phyloP scores from a whole-genome alignment of 2,113 vertebrate species.

The Caranx ignobilis region DNA sequence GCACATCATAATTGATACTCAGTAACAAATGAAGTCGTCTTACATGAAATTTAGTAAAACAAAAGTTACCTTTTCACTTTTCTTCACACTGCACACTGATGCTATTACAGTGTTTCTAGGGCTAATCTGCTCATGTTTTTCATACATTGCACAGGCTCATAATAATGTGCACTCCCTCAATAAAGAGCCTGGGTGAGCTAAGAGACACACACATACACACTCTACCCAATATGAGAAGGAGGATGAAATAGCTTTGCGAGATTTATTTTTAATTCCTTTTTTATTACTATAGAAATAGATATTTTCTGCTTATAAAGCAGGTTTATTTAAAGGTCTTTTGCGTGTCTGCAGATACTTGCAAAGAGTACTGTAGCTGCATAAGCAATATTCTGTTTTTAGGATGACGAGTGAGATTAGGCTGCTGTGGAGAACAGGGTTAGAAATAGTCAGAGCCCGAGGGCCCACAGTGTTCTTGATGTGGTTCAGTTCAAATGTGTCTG shows the following conservation, averaged over 20 bases:
- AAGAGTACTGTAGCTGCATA: constrained; percentile 38
- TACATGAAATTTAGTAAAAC: constrained; percentile 4
- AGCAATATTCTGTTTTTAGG: constrained; percentile 58
- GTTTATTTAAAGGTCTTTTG: constrained; percentile 43
- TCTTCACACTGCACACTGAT: not conserved
- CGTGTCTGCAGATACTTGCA: constrained; percentile 26
- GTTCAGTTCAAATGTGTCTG: constrained; percentile 35
- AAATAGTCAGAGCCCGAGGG: constrained; percentile 27
- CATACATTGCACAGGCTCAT: constrained; percentile 28
- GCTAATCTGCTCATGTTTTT: constrained; percentile 41
- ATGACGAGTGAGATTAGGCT: constrained; percentile 36
- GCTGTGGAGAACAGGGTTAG: constrained; percentile 38
- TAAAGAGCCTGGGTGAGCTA: constrained; percentile 13
- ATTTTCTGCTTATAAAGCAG: constrained; percentile 52
- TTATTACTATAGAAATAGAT: constrained; percentile 61
- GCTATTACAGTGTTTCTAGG: constrained; percentile 2
- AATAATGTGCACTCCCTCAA: constrained; percentile 24
- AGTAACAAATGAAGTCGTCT: not conserved
- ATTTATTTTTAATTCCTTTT: constrained; percentile 65
- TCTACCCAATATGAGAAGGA: constrained; percentile 6
- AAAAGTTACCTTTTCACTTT: constrained; percentile 12
- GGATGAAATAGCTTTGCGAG: constrained; percentile 29
- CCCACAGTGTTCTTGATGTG: constrained; percentile 9
- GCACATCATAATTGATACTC: not conserved
- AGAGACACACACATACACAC: constrained; percentile 18